Conservation (phyloP, 2,797 vertebrate genomes). For the Vespertilio murinus region DNA sequence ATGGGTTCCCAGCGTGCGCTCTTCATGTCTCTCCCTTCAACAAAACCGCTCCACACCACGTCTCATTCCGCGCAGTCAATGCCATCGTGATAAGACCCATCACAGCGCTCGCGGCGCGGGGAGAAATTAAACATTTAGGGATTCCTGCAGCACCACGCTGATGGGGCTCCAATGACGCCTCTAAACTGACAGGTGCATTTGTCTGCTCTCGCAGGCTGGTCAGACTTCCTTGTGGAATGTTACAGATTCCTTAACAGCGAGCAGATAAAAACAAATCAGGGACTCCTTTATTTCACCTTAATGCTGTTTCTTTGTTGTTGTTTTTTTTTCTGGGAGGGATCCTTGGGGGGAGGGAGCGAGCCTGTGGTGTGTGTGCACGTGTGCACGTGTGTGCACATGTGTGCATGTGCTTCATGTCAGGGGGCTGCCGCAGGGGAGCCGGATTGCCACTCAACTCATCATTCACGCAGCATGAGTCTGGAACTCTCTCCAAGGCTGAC, state of each 20-base stretch:
- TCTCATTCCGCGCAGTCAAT: conserved; percentile 69
- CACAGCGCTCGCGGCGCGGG: neutral
- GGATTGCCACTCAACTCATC: neutral
- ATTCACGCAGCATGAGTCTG: neutral
- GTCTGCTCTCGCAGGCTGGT: conserved; percentile 31
- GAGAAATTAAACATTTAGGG: conserved; percentile 73
- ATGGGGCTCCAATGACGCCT: conserved; percentile 55
- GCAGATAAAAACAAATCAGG: conserved; percentile 51
- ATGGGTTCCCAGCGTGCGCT: conserved; percentile 57
- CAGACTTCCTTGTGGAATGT: conserved; percentile 45
- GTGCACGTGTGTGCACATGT: neutral
- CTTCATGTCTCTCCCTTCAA: conserved; percentile 58
- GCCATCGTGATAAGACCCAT: conserved; percentile 67
- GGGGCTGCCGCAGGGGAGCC: conserved; percentile 18
- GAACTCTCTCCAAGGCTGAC: conserved; percentile 55
- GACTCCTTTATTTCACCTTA: neutral
- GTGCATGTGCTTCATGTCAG: neutral
- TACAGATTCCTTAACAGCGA: conserved; percentile 59
- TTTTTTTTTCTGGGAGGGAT: neutral
- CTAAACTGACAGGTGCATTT: conserved; percentile 53
- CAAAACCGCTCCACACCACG: neutral
- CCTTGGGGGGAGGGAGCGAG: neutral
- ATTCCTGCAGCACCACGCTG: conserved; percentile 46
- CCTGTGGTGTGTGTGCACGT: accelerated
- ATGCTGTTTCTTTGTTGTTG: neutral